Evolutionary conservation across 1,140 invertebrate genomes (phyloP).

Genomic region (Bombus breviceps): DNA sequence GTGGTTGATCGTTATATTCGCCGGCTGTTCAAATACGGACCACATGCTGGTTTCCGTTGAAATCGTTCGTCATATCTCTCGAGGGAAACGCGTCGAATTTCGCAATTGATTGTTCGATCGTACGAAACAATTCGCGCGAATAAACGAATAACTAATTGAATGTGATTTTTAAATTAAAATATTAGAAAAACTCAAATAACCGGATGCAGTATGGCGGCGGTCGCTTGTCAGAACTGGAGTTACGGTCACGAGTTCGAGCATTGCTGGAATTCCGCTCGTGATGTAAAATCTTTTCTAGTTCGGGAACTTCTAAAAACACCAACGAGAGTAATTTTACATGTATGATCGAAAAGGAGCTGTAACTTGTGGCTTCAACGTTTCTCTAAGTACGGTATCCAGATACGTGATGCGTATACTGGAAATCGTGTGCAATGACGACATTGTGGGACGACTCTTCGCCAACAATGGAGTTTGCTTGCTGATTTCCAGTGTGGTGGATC

Average conservation of each 20-base stretch:
- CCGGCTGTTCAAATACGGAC: constrained; percentile 62
- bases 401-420: constrained; percentile 24
- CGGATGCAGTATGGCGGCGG: constrained; percentile 81
- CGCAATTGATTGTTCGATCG: not conserved
- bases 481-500: constrained; percentile 19
- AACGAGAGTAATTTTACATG: not conserved
- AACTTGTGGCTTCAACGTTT: not conserved
- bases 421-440: constrained; percentile 55
- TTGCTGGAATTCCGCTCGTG: not conserved
- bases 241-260: constrained; percentile 33
- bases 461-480: constrained; percentile 47
- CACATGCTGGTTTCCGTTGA: constrained; percentile 41
- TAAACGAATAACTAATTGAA: not conserved
- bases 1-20: constrained; percentile 43
- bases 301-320: too few relatives aligned
- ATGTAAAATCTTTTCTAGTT: not conserved
- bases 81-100: not conserved
- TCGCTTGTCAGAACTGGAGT: constrained; percentile 74
- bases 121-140: not conserved
- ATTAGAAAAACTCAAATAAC: constrained; percentile 54
- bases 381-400: not conserved
- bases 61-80: constrained; percentile 10
- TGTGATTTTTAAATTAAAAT: constrained; percentile 1
- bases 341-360: not conserved
- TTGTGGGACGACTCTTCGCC: constrained; percentile 40